Evolutionary conservation across 2,113 vertebrate genomes (phyloP).

Genomic region (Eublepharis macularius): DNA sequence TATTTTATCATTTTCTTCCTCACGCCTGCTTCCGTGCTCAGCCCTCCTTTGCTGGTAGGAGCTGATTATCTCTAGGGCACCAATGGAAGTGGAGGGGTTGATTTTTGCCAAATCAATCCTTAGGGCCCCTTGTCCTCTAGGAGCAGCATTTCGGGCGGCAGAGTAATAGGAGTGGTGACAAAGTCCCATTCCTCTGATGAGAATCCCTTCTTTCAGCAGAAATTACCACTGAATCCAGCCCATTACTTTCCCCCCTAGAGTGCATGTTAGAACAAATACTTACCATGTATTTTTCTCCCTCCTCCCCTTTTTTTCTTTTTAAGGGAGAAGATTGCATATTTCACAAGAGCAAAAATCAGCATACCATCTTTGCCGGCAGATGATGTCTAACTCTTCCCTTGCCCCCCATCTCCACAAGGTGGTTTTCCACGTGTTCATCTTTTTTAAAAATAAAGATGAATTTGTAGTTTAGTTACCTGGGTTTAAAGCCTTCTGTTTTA

Average conservation of each 20-base stretch:
- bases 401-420: conserved; percentile 24
- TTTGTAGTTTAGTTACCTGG: conserved; percentile 59
- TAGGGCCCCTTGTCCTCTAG: no score
- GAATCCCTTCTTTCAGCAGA: no score
- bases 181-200: no score
- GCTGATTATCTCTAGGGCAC: no score
- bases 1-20: no score
- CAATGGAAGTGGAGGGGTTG: no score
- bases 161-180: no score
- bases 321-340: conserved; percentile 89
- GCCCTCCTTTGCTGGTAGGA: no score
- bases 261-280: neutral
- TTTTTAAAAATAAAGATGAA: conserved; percentile 57
- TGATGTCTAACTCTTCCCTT: conserved; percentile 75
- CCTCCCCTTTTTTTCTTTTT: conserved; percentile 10
- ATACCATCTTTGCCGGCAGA: conserved; percentile 84
- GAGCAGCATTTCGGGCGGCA: no score
- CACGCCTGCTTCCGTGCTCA: neutral
- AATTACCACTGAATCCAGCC: no score
- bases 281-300: neutral
- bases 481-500: conserved; percentile 65
- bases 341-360: conserved; percentile 84
- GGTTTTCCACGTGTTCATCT: conserved; percentile 53
- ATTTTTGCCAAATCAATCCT: no score
- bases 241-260: neutral